Base-by-base conservation (phyloP, 2,888 invertebrate genomes). In the Microplitis manilae region DNA sequence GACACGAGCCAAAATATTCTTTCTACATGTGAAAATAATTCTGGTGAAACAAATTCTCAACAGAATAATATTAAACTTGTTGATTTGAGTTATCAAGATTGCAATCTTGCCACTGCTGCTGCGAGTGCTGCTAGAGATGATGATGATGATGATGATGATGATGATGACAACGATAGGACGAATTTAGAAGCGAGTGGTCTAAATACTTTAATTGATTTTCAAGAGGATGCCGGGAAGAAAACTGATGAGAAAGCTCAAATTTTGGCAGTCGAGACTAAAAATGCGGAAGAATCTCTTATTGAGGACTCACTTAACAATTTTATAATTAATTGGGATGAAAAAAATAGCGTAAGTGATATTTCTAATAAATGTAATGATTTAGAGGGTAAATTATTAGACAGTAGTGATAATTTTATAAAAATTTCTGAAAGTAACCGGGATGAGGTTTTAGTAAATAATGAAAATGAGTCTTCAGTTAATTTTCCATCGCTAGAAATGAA, bases 21-120 rank as follows among this genome's bases (percentile, higher is more conserved):
- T 1, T 86, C 86, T 38, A 82, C 83, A 17, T 86, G 85, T 67
- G 85, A 85, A 60, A 88, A 89, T 68, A 79, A 39, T 77, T 76
- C 9, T n/a, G 38, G 30, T 20, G 59, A 69, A 9, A 20, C 9
- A 9, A 8, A 20, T 13, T 15, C 17, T 9, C 41, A 20, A 6
- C 6, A 50, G 20, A 69, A 50, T 15, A 69, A 69, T 69, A 59
- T 13, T 20, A 5, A 20, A 20, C 15, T 59, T 20, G n/a, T 50
- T 50, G 30, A 69, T 69, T 13, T 13, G 8, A 50, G 50, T 50
- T 50, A 50, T 50, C 50, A 50, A 50, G 50, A 50, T 50, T 13
- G 13, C 50, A 50, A 50, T 50, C 8, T 5, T 50, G 50, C 13
- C 13, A 50, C 50, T 50, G 50, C 50, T 50, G 2, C 50, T 50